Percentiles rank a stretch among this genome's conserved stretches.
Evolutionary conservation across 2,113 vertebrate genomes (phyloP).

Genomic region (Ceyx melanurus): DNA sequence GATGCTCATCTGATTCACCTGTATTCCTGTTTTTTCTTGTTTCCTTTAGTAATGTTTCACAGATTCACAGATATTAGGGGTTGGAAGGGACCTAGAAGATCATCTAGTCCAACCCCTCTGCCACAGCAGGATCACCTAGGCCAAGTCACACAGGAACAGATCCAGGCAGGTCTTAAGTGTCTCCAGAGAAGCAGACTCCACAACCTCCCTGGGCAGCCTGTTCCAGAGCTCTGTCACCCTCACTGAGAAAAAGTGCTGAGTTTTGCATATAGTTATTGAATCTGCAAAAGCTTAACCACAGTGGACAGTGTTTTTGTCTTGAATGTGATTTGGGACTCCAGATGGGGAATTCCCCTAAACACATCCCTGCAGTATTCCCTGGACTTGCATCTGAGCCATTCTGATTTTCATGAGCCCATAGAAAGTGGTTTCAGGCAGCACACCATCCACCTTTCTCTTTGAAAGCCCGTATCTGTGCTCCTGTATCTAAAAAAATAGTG

Average conservation of each 20-base stretch:
- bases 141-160: too few species aligned
- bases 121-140: too few species aligned
- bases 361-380: background rate
- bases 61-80: too few species aligned
- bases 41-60: background rate
- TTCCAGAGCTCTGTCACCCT: too few species aligned
- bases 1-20: background rate
- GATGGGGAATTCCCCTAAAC: background rate
- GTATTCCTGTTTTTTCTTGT: background rate
- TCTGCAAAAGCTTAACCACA: background rate
- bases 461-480: background rate
- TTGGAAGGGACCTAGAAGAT: too few species aligned
- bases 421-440: background rate
- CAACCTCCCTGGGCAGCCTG: too few species aligned
- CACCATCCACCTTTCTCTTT: background rate
- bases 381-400: background rate
- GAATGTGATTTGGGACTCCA: background rate
- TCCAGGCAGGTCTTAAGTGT: too few species aligned
- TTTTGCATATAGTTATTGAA: background rate
- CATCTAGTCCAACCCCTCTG: too few species aligned
- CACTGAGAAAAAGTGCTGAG: background rate
- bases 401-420: background rate
- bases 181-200: too few species aligned
- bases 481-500: background rate
- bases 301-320: accelerated